These are phyloP conservation scores for Palythoa grandis DNA, from an alignment of 92 coral and sea anemone genomes.

Conservation along the genomic window DNA sequence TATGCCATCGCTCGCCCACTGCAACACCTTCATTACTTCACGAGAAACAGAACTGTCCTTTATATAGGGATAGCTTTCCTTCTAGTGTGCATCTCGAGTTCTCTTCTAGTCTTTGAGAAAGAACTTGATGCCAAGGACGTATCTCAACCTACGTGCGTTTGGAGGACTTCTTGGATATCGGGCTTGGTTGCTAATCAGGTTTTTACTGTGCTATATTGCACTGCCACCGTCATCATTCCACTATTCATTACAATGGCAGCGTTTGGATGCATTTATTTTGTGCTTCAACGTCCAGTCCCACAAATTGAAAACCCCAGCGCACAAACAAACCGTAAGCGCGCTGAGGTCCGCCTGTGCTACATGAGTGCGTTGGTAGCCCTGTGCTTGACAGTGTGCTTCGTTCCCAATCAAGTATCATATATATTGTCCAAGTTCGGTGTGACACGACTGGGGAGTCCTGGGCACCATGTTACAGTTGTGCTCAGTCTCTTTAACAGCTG, in stretches of 20 bases:
- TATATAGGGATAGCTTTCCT: not conserved
- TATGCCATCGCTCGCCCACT: conserved; percentile 38
- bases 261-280: not conserved
- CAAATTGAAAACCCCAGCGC: conserved; percentile 7
- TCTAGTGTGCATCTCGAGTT: conserved; percentile 16
- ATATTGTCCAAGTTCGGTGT: conserved; percentile 35
- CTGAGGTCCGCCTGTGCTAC: conserved; percentile 27
- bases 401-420: conserved; percentile 37
- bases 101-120: conserved; percentile 35
- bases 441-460: conserved; percentile 33
- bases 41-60: conserved; percentile 22
- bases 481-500: conserved; percentile 39
- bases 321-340: conserved; percentile 30
- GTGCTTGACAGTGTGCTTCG: conserved; percentile 25
- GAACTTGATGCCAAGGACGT: conserved; percentile 1
- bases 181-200: conserved; percentile 6
- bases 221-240: conserved; percentile 21
- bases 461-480: conserved; percentile 33
- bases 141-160: not conserved
- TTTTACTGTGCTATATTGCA: conserved; percentile 35
- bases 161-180: conserved; percentile 27
- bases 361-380: conserved; percentile 30
- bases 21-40: conserved; percentile 9
- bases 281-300: conserved; percentile 12
- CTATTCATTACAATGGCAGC: conserved; percentile 28